A percentile compares a stretch with the other conserved stretches of the same genome.
Conservation (phyloP, 2,113 vertebrate species). For the Phaetusa simplex region DNA sequence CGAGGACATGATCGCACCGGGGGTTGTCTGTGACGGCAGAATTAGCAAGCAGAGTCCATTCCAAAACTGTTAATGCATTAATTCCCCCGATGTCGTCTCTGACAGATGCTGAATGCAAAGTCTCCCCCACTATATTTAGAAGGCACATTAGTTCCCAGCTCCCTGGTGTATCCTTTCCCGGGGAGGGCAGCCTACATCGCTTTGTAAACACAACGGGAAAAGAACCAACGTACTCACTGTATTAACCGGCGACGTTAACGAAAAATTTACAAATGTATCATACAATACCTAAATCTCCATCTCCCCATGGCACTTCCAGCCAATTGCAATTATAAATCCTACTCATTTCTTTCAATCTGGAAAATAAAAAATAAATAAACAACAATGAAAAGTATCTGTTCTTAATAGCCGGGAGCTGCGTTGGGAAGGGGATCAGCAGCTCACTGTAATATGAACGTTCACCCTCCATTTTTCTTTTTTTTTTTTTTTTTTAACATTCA, state of each 20-base stretch:
- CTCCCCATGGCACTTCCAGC: slow-evolving; percentile 91
- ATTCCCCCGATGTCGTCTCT: neutral
- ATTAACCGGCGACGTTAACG: neutral
- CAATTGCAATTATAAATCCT: slow-evolving; percentile 79
- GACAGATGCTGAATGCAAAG: neutral
- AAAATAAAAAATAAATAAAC: slow-evolving; percentile 19
- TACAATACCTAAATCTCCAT: slow-evolving; percentile 90
- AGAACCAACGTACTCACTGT: neutral
- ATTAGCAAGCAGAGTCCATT: neutral
- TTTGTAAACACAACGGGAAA: slow-evolving; percentile 40
- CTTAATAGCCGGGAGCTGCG: neutral
- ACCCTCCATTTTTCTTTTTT: neutral
- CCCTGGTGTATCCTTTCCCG: slow-evolving; percentile 36
- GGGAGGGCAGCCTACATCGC: neutral
- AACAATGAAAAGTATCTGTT: neutral
- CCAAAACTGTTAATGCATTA: slow-evolving; percentile 22
- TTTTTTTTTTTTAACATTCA: neutral
- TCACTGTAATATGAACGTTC: slow-evolving; percentile 51
- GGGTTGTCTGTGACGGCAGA: neutral
- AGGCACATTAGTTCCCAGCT: slow-evolving; percentile 36
- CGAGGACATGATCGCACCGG: neutral
- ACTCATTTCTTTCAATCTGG: slow-evolving; percentile 78
- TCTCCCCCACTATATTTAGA: slow-evolving; percentile 64
- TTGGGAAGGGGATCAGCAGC: slow-evolving; percentile 37
- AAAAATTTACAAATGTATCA: neutral